Conservation (phyloP, 2,888 invertebrate genomes). For the Diploptera punctata region DNA sequence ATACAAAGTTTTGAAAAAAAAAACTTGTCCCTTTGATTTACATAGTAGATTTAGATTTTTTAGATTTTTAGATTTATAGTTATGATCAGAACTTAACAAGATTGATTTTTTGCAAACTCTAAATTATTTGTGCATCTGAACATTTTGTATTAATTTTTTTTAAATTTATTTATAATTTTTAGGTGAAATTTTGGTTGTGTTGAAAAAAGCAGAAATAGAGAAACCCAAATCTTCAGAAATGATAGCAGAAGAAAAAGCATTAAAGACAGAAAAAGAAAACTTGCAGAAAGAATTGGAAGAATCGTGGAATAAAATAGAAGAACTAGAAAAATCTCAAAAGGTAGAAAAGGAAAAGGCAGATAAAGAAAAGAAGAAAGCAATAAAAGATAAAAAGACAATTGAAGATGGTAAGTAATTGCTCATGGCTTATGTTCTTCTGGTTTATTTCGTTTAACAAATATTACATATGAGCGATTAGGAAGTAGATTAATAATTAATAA, state of each 20-base stretch:
- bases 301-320: conserved; percentile 46
- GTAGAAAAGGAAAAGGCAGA: conserved; percentile 62
- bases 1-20: too few relatives aligned
- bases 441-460: too few relatives aligned
- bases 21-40: too few relatives aligned
- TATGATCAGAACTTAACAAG: too few relatives aligned
- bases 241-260: conserved; percentile 36
- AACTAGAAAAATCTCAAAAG: conserved; percentile 52
- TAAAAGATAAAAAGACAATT: conserved; percentile 57
- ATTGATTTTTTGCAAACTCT: too few relatives aligned
- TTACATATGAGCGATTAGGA: too few relatives aligned
- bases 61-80: too few relatives aligned
- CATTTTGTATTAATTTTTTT: not conserved
- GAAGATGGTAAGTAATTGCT: conserved; percentile 44
- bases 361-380: conserved; percentile 61
- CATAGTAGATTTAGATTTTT: too few relatives aligned
- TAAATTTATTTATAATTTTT: conserved; percentile 39
- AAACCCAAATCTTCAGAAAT: conserved; percentile 51
- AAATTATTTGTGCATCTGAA: too few relatives aligned
- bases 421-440: too few relatives aligned
- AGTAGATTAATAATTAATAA: too few relatives aligned
- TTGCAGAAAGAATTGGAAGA: conserved; percentile 47
- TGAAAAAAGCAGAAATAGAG: conserved; percentile 64
- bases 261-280: conserved; percentile 46
- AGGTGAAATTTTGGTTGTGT: conserved; percentile 67